Evolutionary conservation across 2,113 vertebrate genomes (phyloP).

Genomic region (Manacus vitellinus): DNA sequence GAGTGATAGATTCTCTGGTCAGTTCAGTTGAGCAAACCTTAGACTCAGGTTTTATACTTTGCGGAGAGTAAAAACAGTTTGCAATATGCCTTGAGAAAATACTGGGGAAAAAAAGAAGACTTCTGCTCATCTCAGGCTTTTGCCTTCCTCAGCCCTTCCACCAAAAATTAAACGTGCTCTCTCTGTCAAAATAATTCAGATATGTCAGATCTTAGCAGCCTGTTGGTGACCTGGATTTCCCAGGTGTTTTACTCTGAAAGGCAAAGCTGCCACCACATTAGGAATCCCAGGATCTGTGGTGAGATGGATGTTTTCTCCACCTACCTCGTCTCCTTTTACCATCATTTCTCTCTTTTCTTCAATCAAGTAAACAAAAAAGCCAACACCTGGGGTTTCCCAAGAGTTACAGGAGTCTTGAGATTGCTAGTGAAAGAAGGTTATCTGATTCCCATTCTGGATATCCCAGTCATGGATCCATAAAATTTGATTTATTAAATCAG

Average conservation of each 20-base stretch:
- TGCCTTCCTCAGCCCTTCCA: neutral
- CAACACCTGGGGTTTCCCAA: neutral
- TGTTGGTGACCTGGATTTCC: neutral
- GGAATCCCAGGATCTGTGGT: neutral
- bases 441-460: neutral
- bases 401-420: neutral
- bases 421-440: neutral
- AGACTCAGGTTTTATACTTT: neutral
- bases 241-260: neutral
- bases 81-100: neutral
- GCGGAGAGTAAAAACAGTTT: neutral
- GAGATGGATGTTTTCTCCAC: neutral
- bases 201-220: neutral
- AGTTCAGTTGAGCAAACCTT: neutral
- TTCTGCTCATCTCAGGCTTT: neutral
- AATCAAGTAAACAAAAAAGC: neutral
- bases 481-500: neutral
- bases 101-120: neutral
- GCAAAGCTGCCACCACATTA: neutral
- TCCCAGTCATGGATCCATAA: neutral
- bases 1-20: conserved; percentile 30
- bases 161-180: neutral
- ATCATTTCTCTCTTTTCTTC: neutral
- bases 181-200: neutral
- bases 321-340: neutral